Base-by-base conservation (phyloP, 2,888 invertebrate genomes). In the Apoda limacodes region DNA sequence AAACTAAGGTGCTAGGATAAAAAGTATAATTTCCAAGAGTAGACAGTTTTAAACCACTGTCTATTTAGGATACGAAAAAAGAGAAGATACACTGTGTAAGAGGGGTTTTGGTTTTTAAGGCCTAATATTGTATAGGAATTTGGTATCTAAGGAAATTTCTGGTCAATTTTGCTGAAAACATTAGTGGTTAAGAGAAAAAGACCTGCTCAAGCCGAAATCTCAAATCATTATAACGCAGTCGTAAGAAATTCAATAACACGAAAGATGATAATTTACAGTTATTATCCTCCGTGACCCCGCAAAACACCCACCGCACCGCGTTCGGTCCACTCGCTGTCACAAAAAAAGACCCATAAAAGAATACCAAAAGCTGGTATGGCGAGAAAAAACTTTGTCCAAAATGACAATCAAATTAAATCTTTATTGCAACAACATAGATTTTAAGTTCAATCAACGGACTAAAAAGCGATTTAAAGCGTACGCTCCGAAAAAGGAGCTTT, bases 271-370 rank as follows among this genome's bases (percentile, higher is more conserved):
- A 78, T 78, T 76, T 78, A 76, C 76, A 69, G 76, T 78, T 78
- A 80, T 78, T 80, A 78, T 71, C 74, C 64, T 63, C 67, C 60
- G 62, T 76, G 78, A 78, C 76, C 78, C 76, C 75, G 75, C 75
- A 69, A 75, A 74, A 76, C 75, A 75, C 74, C 74, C 74, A 74
- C 74, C 64, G 67, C 57, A 68, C 57, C 56, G 58, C 59, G 61
- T 55, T 60, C 54, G 60, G 60, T 57, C 63, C 61, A 55, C 48
- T 52, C 59, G 64, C 66, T 64, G 72, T 71, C 68, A 72, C 63
- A 69, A 75, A 75, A 69, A 75, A 68, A 56, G 52, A 62, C 35
- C 41, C 54, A 50, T 43, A 67, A 66, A 71, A 68, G 57, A 64
- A 67, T 56, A 61, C 60, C 60, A 59, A 71, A 74, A 74, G 67